Conservation (phyloP, 2,888 invertebrate species). For the Zaprionus bogoriensis region DNA sequence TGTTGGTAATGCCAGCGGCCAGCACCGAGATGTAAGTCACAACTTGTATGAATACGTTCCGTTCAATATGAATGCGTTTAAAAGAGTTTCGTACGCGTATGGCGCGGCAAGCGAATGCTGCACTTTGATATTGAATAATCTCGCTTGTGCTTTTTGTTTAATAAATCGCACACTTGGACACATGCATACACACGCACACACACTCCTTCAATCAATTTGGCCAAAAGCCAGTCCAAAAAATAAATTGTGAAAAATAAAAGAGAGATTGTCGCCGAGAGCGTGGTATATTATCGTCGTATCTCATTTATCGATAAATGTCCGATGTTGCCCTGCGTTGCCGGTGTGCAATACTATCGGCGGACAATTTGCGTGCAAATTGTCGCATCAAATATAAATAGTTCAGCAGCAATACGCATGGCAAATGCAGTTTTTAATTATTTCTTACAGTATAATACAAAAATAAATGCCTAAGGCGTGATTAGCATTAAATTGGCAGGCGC, state of each 20-base stretch:
- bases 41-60: constrained; percentile 1
- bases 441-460: too few relatives aligned
- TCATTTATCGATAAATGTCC: constrained; percentile 31
- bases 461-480: too few relatives aligned
- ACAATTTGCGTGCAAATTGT: background rate
- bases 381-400: background rate
- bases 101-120: constrained; percentile 27
- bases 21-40: background rate
- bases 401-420: background rate
- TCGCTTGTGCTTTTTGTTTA: constrained; percentile 50
- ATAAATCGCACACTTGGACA: constrained; percentile 42
- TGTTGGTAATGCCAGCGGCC: background rate
- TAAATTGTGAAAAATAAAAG: constrained; percentile 53
- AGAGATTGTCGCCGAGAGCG: constrained; percentile 40
- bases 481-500: background rate
- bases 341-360: constrained; percentile 20
- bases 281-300: constrained; percentile 28
- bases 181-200: constrained; percentile 19
- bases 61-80: background rate
- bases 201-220: constrained; percentile 46
- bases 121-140: constrained; percentile 55
- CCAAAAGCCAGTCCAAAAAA: constrained; percentile 64
- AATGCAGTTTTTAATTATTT: background rate
- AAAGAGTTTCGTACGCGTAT: constrained; percentile 5
- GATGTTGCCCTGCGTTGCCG: constrained; percentile 27